phyloP scores from a whole-genome alignment of 2,113 vertebrate genomes.

The Puffinus mauretanicus region DNA sequence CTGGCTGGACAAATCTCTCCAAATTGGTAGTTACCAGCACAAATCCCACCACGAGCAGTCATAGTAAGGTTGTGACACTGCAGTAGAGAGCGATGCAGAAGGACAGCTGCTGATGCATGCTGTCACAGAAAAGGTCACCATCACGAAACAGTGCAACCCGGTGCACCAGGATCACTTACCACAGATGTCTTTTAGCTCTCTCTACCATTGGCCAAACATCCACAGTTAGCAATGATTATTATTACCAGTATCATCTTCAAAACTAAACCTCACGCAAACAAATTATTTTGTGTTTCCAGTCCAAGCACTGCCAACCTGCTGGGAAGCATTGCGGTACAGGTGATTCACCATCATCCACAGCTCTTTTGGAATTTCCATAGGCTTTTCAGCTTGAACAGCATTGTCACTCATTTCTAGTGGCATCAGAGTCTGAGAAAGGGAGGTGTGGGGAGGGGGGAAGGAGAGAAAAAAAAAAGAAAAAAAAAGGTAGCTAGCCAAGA shows the following conservation, averaged over 20 bases:
- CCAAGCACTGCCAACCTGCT: slow-evolving; percentile 82
- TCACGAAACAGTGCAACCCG: fast-evolving
- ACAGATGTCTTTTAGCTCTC: not conserved
- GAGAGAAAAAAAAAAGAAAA: not conserved
- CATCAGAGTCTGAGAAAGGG: slow-evolving; percentile 71
- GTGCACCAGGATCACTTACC: not conserved
- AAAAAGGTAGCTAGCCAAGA: not conserved
- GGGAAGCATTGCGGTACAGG: slow-evolving; percentile 83
- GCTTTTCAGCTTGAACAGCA: slow-evolving; percentile 71
- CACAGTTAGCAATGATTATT: not conserved
- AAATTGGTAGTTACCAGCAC: not conserved
- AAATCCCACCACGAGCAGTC: not conserved
- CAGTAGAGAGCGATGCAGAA: not conserved
- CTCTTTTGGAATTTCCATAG: slow-evolving; percentile 93
- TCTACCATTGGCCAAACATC: not conserved
- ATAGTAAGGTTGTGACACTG: not conserved
- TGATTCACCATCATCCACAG: slow-evolving; percentile 97
- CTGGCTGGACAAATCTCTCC: not conserved
- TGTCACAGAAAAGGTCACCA: not conserved
- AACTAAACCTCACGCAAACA: not conserved
- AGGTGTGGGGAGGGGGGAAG: not conserved
- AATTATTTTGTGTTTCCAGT: not conserved
- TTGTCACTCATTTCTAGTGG: slow-evolving; percentile 49
- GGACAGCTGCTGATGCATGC: not conserved
- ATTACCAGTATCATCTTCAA: not conserved